Conservation (phyloP, 2,113 vertebrate species). For the Harpagus bidentatus region DNA sequence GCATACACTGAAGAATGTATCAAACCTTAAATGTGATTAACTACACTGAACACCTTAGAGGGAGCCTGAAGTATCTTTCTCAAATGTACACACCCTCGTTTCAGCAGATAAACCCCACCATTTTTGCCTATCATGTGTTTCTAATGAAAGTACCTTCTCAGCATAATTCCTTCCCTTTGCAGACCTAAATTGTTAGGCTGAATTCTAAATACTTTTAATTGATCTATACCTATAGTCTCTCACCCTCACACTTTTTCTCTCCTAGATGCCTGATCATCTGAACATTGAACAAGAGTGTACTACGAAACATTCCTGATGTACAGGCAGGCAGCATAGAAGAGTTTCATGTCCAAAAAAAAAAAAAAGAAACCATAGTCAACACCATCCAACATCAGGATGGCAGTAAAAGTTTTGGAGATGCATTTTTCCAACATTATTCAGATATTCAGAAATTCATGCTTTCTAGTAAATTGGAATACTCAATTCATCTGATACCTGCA, state of each 20-base stretch:
- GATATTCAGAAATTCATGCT: neutral
- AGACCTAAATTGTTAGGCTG: neutral
- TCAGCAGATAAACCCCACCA: neutral
- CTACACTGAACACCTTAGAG: neutral
- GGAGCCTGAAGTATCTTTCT: neutral
- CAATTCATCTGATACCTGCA: neutral
- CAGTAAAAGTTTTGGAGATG: neutral
- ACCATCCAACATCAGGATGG: neutral
- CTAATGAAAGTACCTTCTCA: neutral
- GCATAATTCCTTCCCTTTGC: neutral
- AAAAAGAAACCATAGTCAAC: neutral
- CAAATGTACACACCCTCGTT: neutral
- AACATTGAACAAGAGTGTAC: neutral
- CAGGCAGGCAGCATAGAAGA: neutral
- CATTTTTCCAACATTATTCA: neutral
- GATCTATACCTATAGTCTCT: neutral
- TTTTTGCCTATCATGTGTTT: neutral
- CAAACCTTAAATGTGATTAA: neutral
- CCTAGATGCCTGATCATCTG: neutral
- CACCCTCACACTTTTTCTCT: neutral
- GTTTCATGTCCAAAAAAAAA: neutral
- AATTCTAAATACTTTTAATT: neutral
- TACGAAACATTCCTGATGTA: neutral
- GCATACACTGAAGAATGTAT: neutral
- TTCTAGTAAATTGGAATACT: neutral